These are phyloP conservation scores for Labia minor DNA, from an alignment of 2,888 invertebrate genomes.

Conservation along the genomic window DNA sequence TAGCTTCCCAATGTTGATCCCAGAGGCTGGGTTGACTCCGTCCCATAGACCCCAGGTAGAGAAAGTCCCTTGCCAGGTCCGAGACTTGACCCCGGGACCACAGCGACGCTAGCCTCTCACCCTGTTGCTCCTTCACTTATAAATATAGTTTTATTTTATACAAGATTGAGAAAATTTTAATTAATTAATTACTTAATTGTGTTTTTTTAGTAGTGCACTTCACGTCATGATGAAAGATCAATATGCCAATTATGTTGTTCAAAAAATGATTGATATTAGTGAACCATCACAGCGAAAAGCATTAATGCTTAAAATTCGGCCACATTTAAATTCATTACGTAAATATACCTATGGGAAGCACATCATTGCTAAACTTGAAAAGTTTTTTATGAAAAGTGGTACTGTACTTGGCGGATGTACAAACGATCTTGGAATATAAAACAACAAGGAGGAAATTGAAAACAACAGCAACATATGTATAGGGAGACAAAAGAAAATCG, in stretches of 20 bases:
- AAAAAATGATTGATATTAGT: slow-evolving; percentile 99
- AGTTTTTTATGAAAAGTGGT: slow-evolving; percentile 79
- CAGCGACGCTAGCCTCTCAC: too few relatives aligned
- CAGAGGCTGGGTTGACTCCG: too few relatives aligned
- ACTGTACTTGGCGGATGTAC: slow-evolving; percentile 41
- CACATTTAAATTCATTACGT: slow-evolving; percentile 89
- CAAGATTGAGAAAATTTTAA: too few relatives aligned
- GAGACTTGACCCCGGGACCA: too few relatives aligned
- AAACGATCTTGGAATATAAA: slow-evolving; percentile 58
- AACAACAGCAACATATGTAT: neutral
- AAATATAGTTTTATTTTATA: too few relatives aligned
- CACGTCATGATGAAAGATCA: slow-evolving; percentile 99
- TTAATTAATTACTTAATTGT: too few relatives aligned
- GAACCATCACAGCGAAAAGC: slow-evolving; percentile 96
- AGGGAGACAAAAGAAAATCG: too few relatives aligned
- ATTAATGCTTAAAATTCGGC: slow-evolving; percentile 96
- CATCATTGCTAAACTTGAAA: slow-evolving; percentile 95
- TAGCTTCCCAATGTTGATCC: too few relatives aligned
- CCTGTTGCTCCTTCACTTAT: too few relatives aligned
- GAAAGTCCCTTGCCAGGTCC: too few relatives aligned
- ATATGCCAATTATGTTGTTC: slow-evolving; percentile 99
- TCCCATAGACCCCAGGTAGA: too few relatives aligned
- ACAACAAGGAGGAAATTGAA: slow-evolving; percentile 39
- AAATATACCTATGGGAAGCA: slow-evolving; percentile 99
- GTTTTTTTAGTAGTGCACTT: slow-evolving; percentile 68